Percentiles rank a stretch among this genome's conserved stretches.
phyloP scores from a whole-genome alignment of 2,113 vertebrate genomes.

The Axis porcinus region DNA sequence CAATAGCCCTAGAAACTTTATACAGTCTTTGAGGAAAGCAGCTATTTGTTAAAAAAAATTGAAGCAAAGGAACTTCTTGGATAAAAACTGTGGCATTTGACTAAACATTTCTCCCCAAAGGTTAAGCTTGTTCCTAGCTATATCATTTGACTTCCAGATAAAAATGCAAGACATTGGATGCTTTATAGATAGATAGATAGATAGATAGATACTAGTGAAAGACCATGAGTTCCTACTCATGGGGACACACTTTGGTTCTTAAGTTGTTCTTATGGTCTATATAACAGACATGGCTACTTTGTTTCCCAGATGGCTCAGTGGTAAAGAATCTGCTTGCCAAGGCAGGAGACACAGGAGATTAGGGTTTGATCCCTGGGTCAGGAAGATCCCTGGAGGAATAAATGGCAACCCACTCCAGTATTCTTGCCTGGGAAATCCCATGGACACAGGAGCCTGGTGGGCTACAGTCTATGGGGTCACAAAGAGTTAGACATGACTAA shows the following conservation, averaged over 20 bases:
- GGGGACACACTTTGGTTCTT: background rate
- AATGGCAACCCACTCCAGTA: background rate
- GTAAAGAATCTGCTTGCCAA: background rate
- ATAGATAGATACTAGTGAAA: background rate
- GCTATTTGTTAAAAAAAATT: background rate
- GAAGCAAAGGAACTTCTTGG: background rate
- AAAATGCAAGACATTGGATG: background rate
- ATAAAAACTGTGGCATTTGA: background rate
- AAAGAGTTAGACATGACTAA: background rate
- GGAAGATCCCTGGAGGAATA: background rate
- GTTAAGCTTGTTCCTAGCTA: background rate
- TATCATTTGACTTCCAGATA: background rate
- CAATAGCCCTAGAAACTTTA: background rate
- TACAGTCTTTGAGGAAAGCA: background rate
- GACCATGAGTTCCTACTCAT: background rate
- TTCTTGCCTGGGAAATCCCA: background rate
- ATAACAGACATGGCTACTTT: background rate
- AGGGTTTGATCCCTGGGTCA: background rate
- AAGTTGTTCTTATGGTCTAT: background rate
- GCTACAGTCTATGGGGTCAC: background rate
- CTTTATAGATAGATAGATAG: background rate
- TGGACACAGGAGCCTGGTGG: background rate
- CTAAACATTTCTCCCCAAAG: background rate
- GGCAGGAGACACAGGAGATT: background rate
- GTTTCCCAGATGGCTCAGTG: background rate